A percentile compares a stretch with the other conserved stretches of the same genome.
phyloP scores from a whole-genome alignment of 1,140 invertebrate species.

The Camponotus vicinus region DNA sequence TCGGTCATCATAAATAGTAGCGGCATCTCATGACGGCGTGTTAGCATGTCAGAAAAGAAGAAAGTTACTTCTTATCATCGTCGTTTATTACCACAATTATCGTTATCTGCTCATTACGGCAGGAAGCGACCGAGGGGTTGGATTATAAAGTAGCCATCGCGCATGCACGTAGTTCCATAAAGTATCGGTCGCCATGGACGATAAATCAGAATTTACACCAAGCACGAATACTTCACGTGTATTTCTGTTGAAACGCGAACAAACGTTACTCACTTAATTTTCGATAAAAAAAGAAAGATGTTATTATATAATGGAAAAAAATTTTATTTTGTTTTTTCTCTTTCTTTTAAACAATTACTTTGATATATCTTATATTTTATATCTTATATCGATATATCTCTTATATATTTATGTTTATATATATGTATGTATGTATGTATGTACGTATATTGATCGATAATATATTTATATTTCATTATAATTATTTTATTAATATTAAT shows the following conservation, averaged over 20 bases:
- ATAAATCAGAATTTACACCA: slow-evolving; percentile 71
- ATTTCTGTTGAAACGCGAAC: slow-evolving; percentile 33
- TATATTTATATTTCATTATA: too few relatives aligned
- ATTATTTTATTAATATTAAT: not conserved
- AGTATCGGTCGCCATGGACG: slow-evolving; percentile 53
- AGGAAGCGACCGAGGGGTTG: slow-evolving; percentile 38
- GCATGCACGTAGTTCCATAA: slow-evolving; percentile 65
- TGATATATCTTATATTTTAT: not conserved
- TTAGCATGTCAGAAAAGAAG: slow-evolving; percentile 22
- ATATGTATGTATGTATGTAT: too few relatives aligned
- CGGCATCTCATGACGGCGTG: slow-evolving; percentile 25
- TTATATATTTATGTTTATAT: too few relatives aligned
- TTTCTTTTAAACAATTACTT: not conserved
- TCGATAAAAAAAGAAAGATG: not conserved
- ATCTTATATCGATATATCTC: not conserved
- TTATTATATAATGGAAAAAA: not conserved
- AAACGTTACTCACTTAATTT: not conserved
- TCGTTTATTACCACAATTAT: slow-evolving; percentile 53
- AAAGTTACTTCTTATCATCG: slow-evolving; percentile 28
- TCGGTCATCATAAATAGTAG: slow-evolving; percentile 37
- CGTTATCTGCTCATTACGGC: slow-evolving; percentile 58
- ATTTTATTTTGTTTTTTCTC: not conserved
- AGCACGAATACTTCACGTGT: slow-evolving; percentile 51
- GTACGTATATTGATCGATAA: not conserved
- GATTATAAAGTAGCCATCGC: slow-evolving; percentile 53